These are phyloP conservation scores for Phocoena sinus DNA, from an alignment of 2,113 vertebrate genomes.

Conservation along the genomic window DNA sequence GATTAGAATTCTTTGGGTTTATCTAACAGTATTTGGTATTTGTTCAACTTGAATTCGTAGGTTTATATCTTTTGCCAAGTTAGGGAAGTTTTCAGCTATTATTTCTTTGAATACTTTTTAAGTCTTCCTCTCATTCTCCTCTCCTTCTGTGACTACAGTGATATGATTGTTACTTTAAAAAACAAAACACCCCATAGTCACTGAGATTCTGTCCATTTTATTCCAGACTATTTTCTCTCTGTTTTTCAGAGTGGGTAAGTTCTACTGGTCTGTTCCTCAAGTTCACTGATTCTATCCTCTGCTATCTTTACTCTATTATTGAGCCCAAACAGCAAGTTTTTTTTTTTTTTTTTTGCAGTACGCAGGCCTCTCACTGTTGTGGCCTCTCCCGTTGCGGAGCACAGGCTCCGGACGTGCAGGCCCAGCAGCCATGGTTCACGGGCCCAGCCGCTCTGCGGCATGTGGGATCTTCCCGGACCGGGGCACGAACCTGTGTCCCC, in stretches of 20 bases:
- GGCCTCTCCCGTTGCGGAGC: no score
- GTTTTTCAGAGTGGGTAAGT: background rate
- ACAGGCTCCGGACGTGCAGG: no score
- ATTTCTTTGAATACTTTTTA: background rate
- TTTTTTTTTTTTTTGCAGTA: no score
- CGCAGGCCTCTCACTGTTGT: no score
- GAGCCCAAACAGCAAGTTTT: background rate
- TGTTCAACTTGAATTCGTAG: background rate
- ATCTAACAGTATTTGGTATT: background rate
- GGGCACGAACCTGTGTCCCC: no score
- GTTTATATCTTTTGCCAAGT: background rate
- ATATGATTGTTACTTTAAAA: background rate
- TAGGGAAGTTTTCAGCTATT: background rate
- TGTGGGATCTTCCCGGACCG: no score
- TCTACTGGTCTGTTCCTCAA: background rate
- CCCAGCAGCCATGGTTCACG: no score
- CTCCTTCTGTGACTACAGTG: background rate
- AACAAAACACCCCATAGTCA: background rate
- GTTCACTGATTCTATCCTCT: background rate
- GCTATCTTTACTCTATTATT: background rate
- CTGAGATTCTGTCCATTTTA: background rate
- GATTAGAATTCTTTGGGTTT: background rate
- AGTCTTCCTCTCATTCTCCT: background rate
- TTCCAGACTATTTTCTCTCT: background rate
- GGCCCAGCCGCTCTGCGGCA: no score